phyloP scores from a whole-genome alignment of 2,113 vertebrate species.

The Lathamus discolor region DNA sequence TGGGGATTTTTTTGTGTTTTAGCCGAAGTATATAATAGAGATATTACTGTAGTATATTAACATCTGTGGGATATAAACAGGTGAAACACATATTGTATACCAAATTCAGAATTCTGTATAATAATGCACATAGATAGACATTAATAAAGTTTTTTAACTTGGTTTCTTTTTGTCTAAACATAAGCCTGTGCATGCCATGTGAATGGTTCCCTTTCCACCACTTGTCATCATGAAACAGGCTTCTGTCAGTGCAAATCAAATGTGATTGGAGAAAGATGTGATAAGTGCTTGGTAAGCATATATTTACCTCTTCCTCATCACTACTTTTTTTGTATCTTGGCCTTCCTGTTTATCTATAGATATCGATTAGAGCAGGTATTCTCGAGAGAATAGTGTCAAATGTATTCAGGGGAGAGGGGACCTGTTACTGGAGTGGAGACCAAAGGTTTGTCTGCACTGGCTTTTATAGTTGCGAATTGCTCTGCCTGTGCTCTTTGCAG shows the following conservation, averaged over 20 bases:
- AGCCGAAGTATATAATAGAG: background rate
- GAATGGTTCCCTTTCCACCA: slow-evolving; percentile 76
- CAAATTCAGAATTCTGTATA: background rate
- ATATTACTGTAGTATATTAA: background rate
- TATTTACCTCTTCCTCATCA: background rate
- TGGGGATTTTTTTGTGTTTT: background rate
- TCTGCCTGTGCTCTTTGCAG: background rate
- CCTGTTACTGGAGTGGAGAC: background rate
- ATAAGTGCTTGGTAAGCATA: slow-evolving; percentile 84
- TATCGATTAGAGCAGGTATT: background rate
- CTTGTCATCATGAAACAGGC: slow-evolving; percentile 84
- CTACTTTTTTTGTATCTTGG: background rate
- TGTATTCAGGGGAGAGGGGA: background rate
- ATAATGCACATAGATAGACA: background rate
- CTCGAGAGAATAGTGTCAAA: background rate
- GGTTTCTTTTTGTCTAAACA: background rate
- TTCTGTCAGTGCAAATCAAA: slow-evolving; percentile 84
- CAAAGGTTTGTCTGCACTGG: background rate
- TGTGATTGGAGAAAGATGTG: slow-evolving; percentile 82
- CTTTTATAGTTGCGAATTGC: background rate
- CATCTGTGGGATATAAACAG: background rate
- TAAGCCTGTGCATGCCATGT: slow-evolving; percentile 85
- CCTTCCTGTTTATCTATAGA: background rate
- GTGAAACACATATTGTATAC: background rate
- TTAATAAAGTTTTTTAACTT: background rate